phyloP scores from a whole-genome alignment of 92 coral and sea anemone species.

The Muricea muricata region DNA sequence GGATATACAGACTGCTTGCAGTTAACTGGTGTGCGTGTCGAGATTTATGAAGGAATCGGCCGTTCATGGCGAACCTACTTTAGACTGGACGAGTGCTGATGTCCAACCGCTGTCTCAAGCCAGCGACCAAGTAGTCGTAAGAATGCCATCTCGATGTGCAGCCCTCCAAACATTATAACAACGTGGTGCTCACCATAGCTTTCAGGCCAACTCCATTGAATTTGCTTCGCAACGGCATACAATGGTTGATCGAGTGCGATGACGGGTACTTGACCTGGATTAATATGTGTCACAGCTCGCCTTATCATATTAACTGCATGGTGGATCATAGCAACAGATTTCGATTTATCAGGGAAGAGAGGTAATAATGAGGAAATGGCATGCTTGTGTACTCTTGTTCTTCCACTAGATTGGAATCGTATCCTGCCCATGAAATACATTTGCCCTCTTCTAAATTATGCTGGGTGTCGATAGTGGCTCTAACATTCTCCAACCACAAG shows the following conservation, averaged over 20 bases:
- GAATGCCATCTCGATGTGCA: conserved; percentile 58
- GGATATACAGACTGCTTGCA: conserved; percentile 30
- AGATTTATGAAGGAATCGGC: conserved; percentile 51
- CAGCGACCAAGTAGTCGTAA: conserved; percentile 55
- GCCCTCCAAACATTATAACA: conserved; percentile 56
- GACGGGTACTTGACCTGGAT: conserved; percentile 47
- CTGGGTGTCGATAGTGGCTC: conserved; percentile 18
- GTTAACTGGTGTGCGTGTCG: conserved; percentile 34
- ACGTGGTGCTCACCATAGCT: conserved; percentile 59
- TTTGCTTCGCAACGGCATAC: conserved; percentile 60
- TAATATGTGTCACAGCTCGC: conserved; percentile 1
- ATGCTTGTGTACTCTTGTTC: neutral
- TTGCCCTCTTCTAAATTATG: neutral
- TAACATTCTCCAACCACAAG: conserved; percentile 22
- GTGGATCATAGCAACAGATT: conserved; percentile 40
- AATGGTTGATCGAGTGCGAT: conserved; percentile 59
- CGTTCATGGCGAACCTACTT: conserved; percentile 35
- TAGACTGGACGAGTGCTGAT: conserved; percentile 30
- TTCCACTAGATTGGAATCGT: neutral
- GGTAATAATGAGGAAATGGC: conserved; percentile 40
- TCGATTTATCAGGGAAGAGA: conserved; percentile 39
- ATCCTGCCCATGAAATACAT: conserved; percentile 37
- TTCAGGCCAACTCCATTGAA: conserved; percentile 48
- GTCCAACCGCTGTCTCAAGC: conserved; percentile 57
- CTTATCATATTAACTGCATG: conserved; percentile 50